Evolutionary conservation across 1,140 invertebrate genomes (phyloP).

Genomic region (Drosophila tsacasi): DNA sequence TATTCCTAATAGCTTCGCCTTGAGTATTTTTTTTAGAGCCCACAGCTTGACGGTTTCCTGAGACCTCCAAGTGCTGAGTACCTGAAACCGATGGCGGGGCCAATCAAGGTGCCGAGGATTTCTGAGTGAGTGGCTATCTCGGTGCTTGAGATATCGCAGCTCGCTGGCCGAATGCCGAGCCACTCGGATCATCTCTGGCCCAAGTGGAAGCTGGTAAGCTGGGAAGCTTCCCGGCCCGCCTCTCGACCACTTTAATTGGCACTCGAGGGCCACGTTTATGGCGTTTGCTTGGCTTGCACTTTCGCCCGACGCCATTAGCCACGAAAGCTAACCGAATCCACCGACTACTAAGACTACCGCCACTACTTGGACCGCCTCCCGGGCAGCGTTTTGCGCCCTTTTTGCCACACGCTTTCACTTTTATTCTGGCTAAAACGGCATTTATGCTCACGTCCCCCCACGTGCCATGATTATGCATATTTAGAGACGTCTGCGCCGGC

Average conservation of each 20-base stretch:
- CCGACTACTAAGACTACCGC: not conserved
- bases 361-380: not conserved
- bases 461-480: constrained; percentile 73
- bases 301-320: constrained; percentile 64
- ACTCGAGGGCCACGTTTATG: constrained; percentile 72
- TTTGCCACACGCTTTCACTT: constrained; percentile 21
- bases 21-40: not conserved
- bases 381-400: constrained; percentile 12
- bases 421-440: constrained; percentile 50
- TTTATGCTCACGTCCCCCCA: constrained; percentile 58
- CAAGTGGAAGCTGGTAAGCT: constrained; percentile 26
- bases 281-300: constrained; percentile 73
- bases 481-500: constrained; percentile 58
- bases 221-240: constrained; percentile 21
- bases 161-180: not conserved
- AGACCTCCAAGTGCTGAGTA: not conserved
- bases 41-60: too few relatives aligned
- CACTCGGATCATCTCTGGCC: constrained; percentile 49
- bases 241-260: constrained; percentile 68
- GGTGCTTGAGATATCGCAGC: not conserved
- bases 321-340: constrained; percentile 54
- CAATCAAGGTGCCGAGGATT: not conserved
- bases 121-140: constrained; percentile 4
- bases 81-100: not conserved
- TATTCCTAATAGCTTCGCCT: not conserved